Percentiles rank a stretch among this genome's conserved stretches.
phyloP scores from a whole-genome alignment of 2,797 vertebrate genomes.

The Mormyrops boulengeri region DNA sequence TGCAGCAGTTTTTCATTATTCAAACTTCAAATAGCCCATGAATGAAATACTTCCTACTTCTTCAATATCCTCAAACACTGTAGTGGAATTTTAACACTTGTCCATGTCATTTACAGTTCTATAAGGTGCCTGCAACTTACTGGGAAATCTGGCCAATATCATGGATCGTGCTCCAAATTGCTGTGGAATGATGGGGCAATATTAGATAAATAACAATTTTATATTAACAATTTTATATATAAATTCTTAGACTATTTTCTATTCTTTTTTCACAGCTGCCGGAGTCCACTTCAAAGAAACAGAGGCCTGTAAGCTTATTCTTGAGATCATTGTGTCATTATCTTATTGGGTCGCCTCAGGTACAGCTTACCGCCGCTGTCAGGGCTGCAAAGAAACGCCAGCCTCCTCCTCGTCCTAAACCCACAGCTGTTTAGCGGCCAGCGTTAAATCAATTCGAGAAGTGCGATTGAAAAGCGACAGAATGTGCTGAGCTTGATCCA shows the following conservation, averaged over 20 bases:
- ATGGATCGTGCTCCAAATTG: not conserved
- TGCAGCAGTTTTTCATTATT: not conserved
- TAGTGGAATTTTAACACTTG: not conserved
- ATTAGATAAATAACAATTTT: not conserved
- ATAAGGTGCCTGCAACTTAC: not conserved
- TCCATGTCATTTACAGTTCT: not conserved
- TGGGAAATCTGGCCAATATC: not conserved
- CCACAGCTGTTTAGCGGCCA: constrained; percentile 51
- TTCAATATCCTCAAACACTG: not conserved
- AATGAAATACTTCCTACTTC: not conserved
- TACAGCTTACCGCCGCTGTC: not conserved
- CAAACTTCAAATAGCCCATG: not conserved
- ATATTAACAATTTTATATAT: not conserved
- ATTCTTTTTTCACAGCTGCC: constrained; percentile 34
- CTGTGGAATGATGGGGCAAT: not conserved
- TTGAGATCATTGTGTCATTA: constrained; percentile 45
- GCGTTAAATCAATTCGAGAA: constrained; percentile 49
- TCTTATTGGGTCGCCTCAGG: constrained; percentile 1
- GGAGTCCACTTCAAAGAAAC: constrained; percentile 15
- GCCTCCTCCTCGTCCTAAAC: not conserved
- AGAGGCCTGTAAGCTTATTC: constrained; percentile 23
- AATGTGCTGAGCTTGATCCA: constrained; percentile 47
- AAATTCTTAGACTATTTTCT: constrained; percentile 23
- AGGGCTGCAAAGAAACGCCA: not conserved
- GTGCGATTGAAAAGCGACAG: constrained; percentile 39